Evolutionary conservation across 2,797 vertebrate genomes (phyloP).

Genomic region (Danio aesculapii): DNA sequence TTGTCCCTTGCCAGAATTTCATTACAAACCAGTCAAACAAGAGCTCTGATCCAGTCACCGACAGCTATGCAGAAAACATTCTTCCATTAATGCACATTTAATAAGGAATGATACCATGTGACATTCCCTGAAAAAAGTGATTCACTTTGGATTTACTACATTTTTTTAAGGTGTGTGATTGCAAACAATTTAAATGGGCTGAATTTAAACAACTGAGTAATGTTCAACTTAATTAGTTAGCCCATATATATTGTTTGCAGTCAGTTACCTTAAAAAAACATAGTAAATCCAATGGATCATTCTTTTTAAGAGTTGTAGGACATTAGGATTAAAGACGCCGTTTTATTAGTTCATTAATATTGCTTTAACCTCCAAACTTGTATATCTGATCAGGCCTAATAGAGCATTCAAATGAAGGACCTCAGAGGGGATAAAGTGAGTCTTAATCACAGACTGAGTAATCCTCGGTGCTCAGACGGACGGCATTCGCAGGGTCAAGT

Average conservation of each 20-base stretch:
- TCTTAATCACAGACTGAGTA: slow-evolving; percentile 48
- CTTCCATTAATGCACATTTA: not conserved
- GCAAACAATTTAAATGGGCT: too few relatives aligned
- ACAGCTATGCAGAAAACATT: slow-evolving; percentile 10
- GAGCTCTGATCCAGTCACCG: slow-evolving; percentile 12
- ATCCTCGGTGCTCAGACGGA: slow-evolving; percentile 24
- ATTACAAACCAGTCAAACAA: slow-evolving; percentile 43
- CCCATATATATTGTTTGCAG: too few relatives aligned
- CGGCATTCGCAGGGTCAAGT: not conserved
- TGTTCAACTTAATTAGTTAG: too few relatives aligned
- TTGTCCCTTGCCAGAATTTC: slow-evolving; percentile 31
- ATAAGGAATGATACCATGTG: slow-evolving; percentile 7
- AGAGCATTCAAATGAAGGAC: slow-evolving; percentile 18
- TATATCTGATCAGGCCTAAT: slow-evolving; percentile 5
- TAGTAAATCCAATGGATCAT: too few relatives aligned
- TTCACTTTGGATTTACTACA: too few relatives aligned
- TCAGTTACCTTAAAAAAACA: too few relatives aligned
- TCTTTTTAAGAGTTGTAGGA: too few relatives aligned
- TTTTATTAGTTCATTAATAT: not conserved
- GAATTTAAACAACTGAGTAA: too few relatives aligned
- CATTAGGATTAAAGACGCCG: not conserved
- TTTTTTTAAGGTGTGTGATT: too few relatives aligned
- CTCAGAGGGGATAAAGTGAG: slow-evolving; percentile 22
- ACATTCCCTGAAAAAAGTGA: not conserved
- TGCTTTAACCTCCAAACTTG: slow-evolving; percentile 14